Evolutionary conservation across 2,113 vertebrate genomes (phyloP).

Genomic region (Cromileptes altivelis): DNA sequence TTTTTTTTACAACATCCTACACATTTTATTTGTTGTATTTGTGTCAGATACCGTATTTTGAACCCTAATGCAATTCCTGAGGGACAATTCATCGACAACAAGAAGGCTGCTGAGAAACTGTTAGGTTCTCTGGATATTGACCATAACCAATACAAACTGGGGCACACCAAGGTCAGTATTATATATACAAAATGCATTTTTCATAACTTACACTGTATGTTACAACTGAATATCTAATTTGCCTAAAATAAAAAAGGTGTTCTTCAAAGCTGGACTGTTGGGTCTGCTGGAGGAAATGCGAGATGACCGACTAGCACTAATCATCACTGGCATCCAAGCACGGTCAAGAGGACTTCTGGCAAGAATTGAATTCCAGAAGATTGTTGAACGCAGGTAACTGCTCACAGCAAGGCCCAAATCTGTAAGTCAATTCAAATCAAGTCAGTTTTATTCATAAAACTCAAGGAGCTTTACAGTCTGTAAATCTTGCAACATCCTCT

Average conservation of each 20-base stretch:
- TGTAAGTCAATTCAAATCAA: not conserved
- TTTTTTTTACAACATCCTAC: not conserved
- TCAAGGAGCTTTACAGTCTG: not conserved
- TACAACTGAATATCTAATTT: not conserved
- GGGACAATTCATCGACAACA: slow-evolving; percentile 93
- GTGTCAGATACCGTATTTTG: slow-evolving; percentile 78
- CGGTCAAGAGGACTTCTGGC: slow-evolving; percentile 88
- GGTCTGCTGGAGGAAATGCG: slow-evolving; percentile 92
- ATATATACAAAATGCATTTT: not conserved
- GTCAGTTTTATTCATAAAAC: not conserved
- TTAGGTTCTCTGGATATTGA: slow-evolving; percentile 86
- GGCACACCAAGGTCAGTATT: slow-evolving; percentile 86
- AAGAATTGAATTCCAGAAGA: slow-evolving; percentile 91
- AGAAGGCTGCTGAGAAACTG: slow-evolving; percentile 85
- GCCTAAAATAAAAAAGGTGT: slow-evolving; percentile 66
- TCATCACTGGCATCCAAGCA: slow-evolving; percentile 90
- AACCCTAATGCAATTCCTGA: slow-evolving; percentile 69
- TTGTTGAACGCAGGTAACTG: slow-evolving; percentile 88
- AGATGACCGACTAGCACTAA: slow-evolving; percentile 89
- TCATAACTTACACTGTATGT: not conserved
- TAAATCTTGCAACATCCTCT: not conserved
- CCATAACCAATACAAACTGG: slow-evolving; percentile 88
- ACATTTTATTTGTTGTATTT: not conserved
- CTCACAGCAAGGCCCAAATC: not conserved
- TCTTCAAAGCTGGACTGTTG: slow-evolving; percentile 90